Base-by-base conservation (phyloP, 2,888 invertebrate genomes). In the Metellina segmentata region DNA sequence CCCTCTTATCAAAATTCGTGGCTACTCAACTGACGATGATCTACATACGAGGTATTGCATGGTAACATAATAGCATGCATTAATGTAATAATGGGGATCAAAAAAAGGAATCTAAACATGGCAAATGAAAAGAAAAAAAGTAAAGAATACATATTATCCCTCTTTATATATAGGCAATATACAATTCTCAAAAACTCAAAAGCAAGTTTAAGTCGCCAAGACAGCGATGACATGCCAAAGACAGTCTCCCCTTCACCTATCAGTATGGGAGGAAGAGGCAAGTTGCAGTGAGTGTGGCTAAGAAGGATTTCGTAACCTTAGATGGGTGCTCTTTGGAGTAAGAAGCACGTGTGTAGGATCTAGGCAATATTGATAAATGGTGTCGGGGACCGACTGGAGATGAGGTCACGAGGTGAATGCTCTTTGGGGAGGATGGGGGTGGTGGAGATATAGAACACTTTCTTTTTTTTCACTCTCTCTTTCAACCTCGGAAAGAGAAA, bases 351-450 rank as follows among this genome's bases (percentile, higher is more conserved):
- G 90, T 79, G 72, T 72, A 70, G 85, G 85, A 85, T 85, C 78
- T 69, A 34, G 69, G 51, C 81, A 74, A 85, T 90, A 86, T 90
- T 90, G 90, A 90, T 88, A 81, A 81, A 88, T 90, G 90, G 79
- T 90, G 49, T 34, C 81, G 85, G 70, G 69, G 85, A 74, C 49
- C 61, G 20, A 81, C 74, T 88, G 20, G 69, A 90, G 90, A 90
- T 90, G 90, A 79, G 90, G 90, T 85, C 85, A 86, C 16, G 53
- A 85, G 90, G 90, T 85, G 90, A 90, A 90, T 51, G 90, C n/a
- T 90, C 90, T 85, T 81, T 51, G 74, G 52, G 90, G 85, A 85
- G 81, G 71, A 52, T 52, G 16, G 51, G 90, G 85, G 90, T 86
- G 71, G 71, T 52, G 8, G 51, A 52, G 74, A 83, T 51, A 72